phyloP scores from a whole-genome alignment of 2,888 invertebrate genomes.

The Actias luna region DNA sequence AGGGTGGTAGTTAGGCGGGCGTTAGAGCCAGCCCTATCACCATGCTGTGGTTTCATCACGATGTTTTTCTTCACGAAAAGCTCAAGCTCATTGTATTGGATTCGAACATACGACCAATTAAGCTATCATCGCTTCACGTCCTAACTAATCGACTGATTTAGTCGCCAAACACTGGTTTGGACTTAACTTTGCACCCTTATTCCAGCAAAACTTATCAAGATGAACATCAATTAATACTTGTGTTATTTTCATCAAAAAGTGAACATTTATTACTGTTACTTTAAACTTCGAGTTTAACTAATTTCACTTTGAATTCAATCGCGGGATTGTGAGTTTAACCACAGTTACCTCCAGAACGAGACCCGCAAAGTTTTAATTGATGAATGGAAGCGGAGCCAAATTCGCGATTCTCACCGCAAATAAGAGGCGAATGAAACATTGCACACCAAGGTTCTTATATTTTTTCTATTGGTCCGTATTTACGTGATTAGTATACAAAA shows the following conservation, averaged over 20 bases:
- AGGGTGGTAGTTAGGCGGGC: too few relatives aligned
- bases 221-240: too few relatives aligned
- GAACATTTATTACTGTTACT: neutral
- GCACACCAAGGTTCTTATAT: neutral
- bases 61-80: too few relatives aligned
- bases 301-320: slow-evolving; percentile 5
- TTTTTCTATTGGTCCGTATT: slow-evolving; percentile 6
- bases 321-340: slow-evolving; percentile 10
- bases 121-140: too few relatives aligned
- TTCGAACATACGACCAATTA: too few relatives aligned
- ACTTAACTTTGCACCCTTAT: too few relatives aligned
- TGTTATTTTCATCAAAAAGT: neutral
- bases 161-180: too few relatives aligned
- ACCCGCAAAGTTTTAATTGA: slow-evolving; percentile 25
- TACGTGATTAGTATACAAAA: neutral
- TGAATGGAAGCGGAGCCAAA: slow-evolving; percentile 23
- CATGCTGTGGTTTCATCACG: too few relatives aligned
- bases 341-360: slow-evolving; percentile 2
- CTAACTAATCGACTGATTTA: too few relatives aligned
- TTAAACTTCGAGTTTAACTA: neutral
- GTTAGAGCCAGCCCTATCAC: too few relatives aligned
- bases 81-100: too few relatives aligned
- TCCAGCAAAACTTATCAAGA: too few relatives aligned
- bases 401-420: slow-evolving; percentile 21
- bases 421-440: slow-evolving; percentile 10